Conservation (phyloP, 2,113 vertebrate genomes). For the Pseudopipra pipra region DNA sequence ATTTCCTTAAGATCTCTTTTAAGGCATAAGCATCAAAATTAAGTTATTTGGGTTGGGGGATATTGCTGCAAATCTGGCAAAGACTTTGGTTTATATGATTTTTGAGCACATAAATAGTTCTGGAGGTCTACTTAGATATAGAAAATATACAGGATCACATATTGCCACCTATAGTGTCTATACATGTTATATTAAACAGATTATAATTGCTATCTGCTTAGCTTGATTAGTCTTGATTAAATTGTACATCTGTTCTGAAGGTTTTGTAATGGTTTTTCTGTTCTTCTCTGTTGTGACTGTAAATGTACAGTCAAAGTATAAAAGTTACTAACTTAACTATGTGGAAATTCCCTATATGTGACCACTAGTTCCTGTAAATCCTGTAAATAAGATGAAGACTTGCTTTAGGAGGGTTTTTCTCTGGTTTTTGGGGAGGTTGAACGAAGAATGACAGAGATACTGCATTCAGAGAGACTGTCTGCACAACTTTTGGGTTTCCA, state of each 20-base stretch:
- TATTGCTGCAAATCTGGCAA: neutral
- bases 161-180: neutral
- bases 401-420: neutral
- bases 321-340: neutral
- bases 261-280: neutral
- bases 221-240: neutral
- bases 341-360: conserved; percentile 53
- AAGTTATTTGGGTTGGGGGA: neutral
- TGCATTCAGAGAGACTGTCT: neutral
- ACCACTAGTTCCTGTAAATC: conserved; percentile 53
- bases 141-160: neutral
- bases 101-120: neutral
- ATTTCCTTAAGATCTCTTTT: neutral
- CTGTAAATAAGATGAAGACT: neutral
- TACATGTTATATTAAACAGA: neutral
- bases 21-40: neutral
- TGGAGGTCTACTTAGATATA: neutral
- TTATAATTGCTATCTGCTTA: neutral
- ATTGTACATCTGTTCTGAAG: neutral
- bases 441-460: neutral
- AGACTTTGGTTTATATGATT: neutral
- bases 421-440: neutral
- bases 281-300: neutral
- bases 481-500: neutral
- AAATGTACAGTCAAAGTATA: neutral